Evolutionary conservation across 2,113 vertebrate genomes (phyloP).

Genomic region (Brienomyrus brachyistius): DNA sequence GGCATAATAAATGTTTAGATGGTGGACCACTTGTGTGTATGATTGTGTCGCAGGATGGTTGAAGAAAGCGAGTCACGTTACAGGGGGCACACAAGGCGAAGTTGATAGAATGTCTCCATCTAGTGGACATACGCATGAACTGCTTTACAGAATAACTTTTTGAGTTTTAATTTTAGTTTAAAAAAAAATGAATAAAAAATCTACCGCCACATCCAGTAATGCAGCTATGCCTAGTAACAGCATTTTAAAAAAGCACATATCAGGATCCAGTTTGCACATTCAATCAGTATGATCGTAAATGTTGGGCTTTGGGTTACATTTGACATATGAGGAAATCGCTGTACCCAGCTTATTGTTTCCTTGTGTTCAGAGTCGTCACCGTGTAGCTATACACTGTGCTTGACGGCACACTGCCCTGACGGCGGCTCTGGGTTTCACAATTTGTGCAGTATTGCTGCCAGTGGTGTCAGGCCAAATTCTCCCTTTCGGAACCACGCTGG

Average conservation of each 20-base stretch:
- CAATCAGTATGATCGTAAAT: neutral
- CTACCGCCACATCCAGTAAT: neutral
- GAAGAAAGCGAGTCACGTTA: neutral
- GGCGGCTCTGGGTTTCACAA: neutral
- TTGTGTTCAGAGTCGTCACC: neutral
- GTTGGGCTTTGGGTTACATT: neutral
- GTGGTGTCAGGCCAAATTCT: neutral
- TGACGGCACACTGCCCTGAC: neutral
- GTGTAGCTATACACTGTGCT: neutral
- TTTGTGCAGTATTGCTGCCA: neutral
- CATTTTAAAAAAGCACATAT: neutral
- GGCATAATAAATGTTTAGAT: neutral
- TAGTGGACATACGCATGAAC: neutral
- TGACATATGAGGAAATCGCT: neutral
- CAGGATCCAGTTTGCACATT: neutral
- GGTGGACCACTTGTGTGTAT: constrained; percentile 5
- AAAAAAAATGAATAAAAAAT: neutral
- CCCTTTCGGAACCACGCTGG: neutral
- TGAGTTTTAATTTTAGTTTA: neutral
- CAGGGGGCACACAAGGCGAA: neutral
- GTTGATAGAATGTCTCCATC: constrained; percentile 10
- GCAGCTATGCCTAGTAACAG: neutral
- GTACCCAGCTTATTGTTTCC: neutral
- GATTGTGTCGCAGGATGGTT: neutral
- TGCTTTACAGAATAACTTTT: neutral